A percentile compares a stretch with the other conserved stretches of the same genome.
Evolutionary conservation across 2,113 vertebrate species (phyloP).

Genomic region (Eulemur rufifrons): DNA sequence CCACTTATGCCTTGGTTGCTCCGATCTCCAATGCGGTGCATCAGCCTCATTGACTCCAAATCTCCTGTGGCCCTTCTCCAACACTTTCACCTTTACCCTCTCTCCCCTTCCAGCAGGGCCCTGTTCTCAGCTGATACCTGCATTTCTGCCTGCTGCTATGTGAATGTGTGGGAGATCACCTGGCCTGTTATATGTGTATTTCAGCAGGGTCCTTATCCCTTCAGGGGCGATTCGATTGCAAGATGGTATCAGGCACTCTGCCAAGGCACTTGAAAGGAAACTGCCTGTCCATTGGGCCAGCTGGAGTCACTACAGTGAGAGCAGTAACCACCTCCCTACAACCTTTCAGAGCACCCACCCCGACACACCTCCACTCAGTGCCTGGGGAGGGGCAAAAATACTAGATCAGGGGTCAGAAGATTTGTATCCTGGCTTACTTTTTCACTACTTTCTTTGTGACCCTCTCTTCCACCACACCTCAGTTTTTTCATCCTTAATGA

Average conservation of each 20-base stretch:
- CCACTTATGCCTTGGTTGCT: neutral
- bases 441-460: neutral
- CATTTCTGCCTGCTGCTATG: neutral
- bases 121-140: slow-evolving; percentile 42
- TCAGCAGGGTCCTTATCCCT: neutral
- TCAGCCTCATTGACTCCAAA: neutral
- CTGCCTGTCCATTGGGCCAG: neutral
- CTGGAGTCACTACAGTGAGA: neutral
- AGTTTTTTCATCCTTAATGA: neutral
- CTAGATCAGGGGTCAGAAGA: neutral
- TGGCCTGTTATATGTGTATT: neutral
- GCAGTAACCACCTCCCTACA: neutral
- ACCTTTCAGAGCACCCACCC: neutral
- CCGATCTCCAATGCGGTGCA: neutral
- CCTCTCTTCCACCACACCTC: neutral
- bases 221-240: neutral
- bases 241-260: neutral
- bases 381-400: neutral
- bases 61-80: neutral
- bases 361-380: neutral
- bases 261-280: neutral
- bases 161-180: neutral
- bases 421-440: neutral
- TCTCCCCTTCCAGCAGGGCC: neutral
- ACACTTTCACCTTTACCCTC: neutral